Percentiles rank a stretch among this genome's conserved stretches.
phyloP scores from a whole-genome alignment of 1,140 invertebrate genomes.

The Heliconius himera region DNA sequence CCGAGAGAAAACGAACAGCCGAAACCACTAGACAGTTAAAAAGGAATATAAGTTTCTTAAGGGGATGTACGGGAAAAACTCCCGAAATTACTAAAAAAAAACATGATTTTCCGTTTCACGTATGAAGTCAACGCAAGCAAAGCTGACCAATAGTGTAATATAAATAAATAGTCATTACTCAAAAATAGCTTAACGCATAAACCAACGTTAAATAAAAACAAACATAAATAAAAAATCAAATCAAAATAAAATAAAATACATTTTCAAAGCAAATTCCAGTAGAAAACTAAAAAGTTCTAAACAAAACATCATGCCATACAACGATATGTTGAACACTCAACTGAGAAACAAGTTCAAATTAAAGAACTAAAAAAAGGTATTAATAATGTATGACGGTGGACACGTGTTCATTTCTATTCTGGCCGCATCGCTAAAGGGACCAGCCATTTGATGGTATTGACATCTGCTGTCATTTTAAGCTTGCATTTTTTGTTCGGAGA shows the following conservation, averaged over 20 bases:
- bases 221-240: too few species aligned
- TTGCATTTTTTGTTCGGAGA: background rate
- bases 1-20: too few species aligned
- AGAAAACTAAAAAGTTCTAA: background rate
- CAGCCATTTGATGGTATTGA: slow-evolving; percentile 2
- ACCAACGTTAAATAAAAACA: too few species aligned
- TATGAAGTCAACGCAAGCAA: too few species aligned
- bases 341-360: background rate
- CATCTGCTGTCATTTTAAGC: background rate
- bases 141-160: background rate
- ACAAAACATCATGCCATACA: background rate
- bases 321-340: background rate
- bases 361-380: background rate
- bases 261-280: background rate
- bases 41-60: too few species aligned
- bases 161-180: too few species aligned
- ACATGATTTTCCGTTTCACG: too few species aligned
- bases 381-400: slow-evolving; percentile 6
- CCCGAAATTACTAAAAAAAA: too few species aligned
- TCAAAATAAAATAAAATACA: too few species aligned
- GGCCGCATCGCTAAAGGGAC: background rate
- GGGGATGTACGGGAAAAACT: too few species aligned
- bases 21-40: too few species aligned
- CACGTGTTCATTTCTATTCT: slow-evolving; percentile 12
- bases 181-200: too few species aligned